Conservation (phyloP, 2,888 invertebrate species). For the Caenorhabditis japonica region DNA sequence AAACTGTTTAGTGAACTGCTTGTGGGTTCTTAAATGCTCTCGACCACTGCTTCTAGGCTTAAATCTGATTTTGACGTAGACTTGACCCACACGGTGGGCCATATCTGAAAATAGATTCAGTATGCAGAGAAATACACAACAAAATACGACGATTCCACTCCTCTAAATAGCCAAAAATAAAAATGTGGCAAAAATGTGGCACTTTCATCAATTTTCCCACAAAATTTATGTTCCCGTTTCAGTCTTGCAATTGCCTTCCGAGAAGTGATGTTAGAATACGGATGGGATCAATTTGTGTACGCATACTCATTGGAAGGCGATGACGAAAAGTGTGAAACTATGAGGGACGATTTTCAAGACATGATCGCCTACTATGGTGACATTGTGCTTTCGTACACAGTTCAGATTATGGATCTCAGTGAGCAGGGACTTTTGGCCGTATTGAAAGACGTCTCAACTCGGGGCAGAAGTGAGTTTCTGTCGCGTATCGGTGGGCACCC, state of each 20-base stretch:
- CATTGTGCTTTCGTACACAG: conserved; percentile 26
- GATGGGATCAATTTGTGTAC: conserved; percentile 62
- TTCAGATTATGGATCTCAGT: conserved; percentile 26
- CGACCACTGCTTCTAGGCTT: too few relatives aligned
- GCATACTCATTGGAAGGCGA: conserved; percentile 59
- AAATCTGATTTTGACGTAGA: too few relatives aligned
- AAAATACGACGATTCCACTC: too few relatives aligned
- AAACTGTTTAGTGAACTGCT: too few relatives aligned
- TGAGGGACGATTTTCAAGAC: conserved; percentile 56
- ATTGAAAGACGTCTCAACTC: conserved; percentile 16
- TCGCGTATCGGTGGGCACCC: background rate
- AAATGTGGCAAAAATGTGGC: too few relatives aligned
- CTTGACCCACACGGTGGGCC: too few relatives aligned
- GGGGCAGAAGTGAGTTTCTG: conserved; percentile 29
- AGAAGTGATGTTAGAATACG: conserved; percentile 54
- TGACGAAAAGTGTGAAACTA: conserved; percentile 54
- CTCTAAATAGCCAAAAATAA: too few relatives aligned
- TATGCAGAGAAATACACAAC: too few relatives aligned
- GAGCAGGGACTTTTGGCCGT: conserved; percentile 14
- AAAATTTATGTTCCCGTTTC: too few relatives aligned
- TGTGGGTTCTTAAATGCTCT: too few relatives aligned
- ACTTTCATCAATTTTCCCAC: too few relatives aligned
- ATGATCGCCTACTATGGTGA: conserved; percentile 38
- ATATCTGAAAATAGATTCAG: too few relatives aligned
- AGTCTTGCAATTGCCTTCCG: conserved; percentile 58